Evolutionary conservation across 2,888 invertebrate species (phyloP), one percentile per base, ranked within the genome.

Genomic region (Dermolepida albohirtum): DNA sequence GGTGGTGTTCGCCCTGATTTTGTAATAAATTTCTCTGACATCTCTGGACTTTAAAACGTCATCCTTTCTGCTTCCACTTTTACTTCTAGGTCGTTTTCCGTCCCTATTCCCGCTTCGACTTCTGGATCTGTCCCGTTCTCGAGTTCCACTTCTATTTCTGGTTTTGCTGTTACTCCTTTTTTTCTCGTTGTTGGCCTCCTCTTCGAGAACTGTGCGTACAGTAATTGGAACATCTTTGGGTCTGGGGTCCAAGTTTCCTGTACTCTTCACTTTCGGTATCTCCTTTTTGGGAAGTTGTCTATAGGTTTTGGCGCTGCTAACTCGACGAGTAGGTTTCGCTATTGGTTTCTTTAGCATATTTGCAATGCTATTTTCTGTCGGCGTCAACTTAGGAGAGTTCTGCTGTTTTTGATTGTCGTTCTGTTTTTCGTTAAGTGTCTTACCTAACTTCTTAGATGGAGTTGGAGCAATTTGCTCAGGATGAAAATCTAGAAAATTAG

Each of bases 1-100:
- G 39, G 70, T 72, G 7, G 72, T 72, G 10, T 70, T 71, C 22
- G 64, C 68, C 8, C 70, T 57, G 22, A 69, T 69, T 65, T 55
- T 70, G 10, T 59, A 44, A 49, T 65, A 65, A 47, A 67, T 55
- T 4, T 67, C 67, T 41, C 59, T 64, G 43, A 62, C 12, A 12
- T 49, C 16, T 44, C 43, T 51, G n/a, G 43, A 41, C 14, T n/a
- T 50, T 12, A 34, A 16, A 10, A 27, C 29, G 11, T 40, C 11
- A 12, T 40, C 39, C 44, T 11, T 40, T 11, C 34, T 14, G 12
- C 29, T 47, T 7, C 29, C 14, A n/a, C 34, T 59, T 44, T 34
- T 27, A 11, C 47, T 54, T 8, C 52, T 40, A 41, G 51, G 40
- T 14, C 59, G 44, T 22, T 40, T 64, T 40, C 17, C 16, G 22